Base-by-base conservation (phyloP, 2,888 invertebrate genomes). In the Stegophylla sp. region DNA sequence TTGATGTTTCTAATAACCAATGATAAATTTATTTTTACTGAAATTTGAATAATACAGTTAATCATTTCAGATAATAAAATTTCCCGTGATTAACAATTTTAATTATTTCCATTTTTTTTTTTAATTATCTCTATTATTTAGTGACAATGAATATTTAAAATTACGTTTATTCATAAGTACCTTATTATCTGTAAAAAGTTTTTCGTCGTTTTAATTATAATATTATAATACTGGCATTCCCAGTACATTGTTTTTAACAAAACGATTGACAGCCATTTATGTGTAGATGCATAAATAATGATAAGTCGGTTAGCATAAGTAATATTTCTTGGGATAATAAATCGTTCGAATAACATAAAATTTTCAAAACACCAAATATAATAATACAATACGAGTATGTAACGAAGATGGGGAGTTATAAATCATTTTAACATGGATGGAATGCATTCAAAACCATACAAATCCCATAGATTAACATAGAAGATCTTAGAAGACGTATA, bases 401-500 rank as follows among this genome's bases (percentile, higher is more conserved):
- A 48, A 48, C 61, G 28, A 10, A 20, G n/a, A 45, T 15, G n/a
- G n/a, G n/a, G n/a, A 7, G 28, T 74, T 34, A 63, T 73, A 63
- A 61, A 74, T 74, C 73, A 74, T 74, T 74, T 74, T 48, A 20
- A 10, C 45, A 1, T 28, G 34, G n/a, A 13, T 20, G 9, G 48
- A 1, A n/a, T 17, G 2, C n/a, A 34, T 20, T 28, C n/a, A 48
- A 48, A 74, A 74, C 45, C 20, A 61, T 61, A 74, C 45, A 74
- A 61, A 74, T 73, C 72, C 72, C 72, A 59, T 28, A n/a, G 48
- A 28, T 74, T 61, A 74, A 61, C 73, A 48, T 48, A 63, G 48
- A 34, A 26, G 48, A 63, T 74, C 48, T 59, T 28, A 7, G 20
- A n/a, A 20, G n/a, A 4, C n/a, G 17, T 5, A 51, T n/a, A 51